A percentile compares a stretch with the other conserved stretches of the same genome.
Evolutionary conservation across 2,888 invertebrate species (phyloP).

Genomic region (Crocallis elinguaria): DNA sequence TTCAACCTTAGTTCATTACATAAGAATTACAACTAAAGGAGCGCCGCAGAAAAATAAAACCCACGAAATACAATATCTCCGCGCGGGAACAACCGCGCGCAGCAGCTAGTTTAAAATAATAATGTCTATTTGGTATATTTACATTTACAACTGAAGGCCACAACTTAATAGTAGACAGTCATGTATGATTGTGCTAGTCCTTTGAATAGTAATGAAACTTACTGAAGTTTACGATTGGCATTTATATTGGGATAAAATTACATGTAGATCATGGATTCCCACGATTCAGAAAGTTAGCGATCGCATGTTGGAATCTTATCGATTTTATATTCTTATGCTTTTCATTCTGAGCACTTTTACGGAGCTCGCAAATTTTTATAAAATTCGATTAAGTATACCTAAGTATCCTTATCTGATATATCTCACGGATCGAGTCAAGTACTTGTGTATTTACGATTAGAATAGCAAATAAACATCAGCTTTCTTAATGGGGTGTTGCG

Average conservation of each 20-base stretch:
- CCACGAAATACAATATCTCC: too few relatives aligned
- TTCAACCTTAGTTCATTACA: too few relatives aligned
- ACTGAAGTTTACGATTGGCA: constrained; percentile 38
- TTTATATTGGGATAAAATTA: constrained; percentile 20
- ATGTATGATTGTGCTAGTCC: background rate
- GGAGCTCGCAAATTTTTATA: constrained; percentile 37
- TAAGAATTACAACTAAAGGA: too few relatives aligned
- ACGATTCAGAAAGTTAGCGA: constrained; percentile 68
- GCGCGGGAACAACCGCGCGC: too few relatives aligned
- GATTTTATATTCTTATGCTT: constrained; percentile 63
- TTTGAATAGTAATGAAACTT: background rate
- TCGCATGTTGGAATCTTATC: constrained; percentile 68
- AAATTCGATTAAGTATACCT: constrained; percentile 22
- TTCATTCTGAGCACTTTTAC: constrained; percentile 54
- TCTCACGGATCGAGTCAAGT: constrained; percentile 29
- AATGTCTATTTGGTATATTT: constrained; percentile 12
- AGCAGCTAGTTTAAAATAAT: constrained; percentile 29
- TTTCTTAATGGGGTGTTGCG: constrained; percentile 26
- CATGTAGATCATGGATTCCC: constrained; percentile 69
- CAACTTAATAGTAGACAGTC: background rate
- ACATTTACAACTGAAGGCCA: constrained; percentile 35
- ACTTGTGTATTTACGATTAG: constrained; percentile 29
- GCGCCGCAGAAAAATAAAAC: too few relatives aligned
- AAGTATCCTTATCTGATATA: constrained; percentile 19
- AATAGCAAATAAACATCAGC: constrained; percentile 28